Base-by-base conservation (phyloP, 2,888 invertebrate species). In the Ectemnius continuus region DNA sequence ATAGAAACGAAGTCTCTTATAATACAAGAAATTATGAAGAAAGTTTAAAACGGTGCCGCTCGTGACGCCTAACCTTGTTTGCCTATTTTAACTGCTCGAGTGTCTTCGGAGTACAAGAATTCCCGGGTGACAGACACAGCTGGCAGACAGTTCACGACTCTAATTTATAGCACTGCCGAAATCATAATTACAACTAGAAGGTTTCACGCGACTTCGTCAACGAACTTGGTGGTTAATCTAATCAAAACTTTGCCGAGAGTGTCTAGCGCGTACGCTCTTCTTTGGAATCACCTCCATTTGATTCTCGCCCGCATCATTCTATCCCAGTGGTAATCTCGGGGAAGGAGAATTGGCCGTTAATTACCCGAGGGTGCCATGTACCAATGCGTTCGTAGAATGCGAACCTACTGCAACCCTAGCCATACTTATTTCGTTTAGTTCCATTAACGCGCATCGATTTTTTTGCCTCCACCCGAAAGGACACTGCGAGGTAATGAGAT, bases 11-110 rank as follows among this genome's bases (percentile, higher is more conserved):
- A 64, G 61, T 56, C 46, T 16, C 52, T 6, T 20, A 67, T 67
- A 66, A 80, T 73, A 70, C 76, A 23, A 67, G 61, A 61, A 73
- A 73, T 81, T 60, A 78, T 81, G 70, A 73, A 46, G 70, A 66
- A 78, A 76, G 71, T 74, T 78, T 63, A 76, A 67, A 76, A 76
- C 72, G 69, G 78, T 73, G 72, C 65, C 67, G 71, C 73, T 73
- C 70, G 61, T 57, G 36, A 18, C 65, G 64, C 75, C 67, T 69
- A 66, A 64, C 73, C 67, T 62, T 59, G 81, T 79, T 75, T 75
- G 72, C 64, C 57, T 61, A 67, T 81, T 77, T 75, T 63, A 76
- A 75, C 74, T 46, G 72, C 61, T 60, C 20, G 47, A 62, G 72
- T 75, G 81, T 76, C 76, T 79, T 45, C n/a, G 52, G 66, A 45